A percentile compares a stretch with the other conserved stretches of the same genome.
Evolutionary conservation across 2,888 invertebrate genomes (phyloP).

Genomic region (Apocheima hispidaria): DNA sequence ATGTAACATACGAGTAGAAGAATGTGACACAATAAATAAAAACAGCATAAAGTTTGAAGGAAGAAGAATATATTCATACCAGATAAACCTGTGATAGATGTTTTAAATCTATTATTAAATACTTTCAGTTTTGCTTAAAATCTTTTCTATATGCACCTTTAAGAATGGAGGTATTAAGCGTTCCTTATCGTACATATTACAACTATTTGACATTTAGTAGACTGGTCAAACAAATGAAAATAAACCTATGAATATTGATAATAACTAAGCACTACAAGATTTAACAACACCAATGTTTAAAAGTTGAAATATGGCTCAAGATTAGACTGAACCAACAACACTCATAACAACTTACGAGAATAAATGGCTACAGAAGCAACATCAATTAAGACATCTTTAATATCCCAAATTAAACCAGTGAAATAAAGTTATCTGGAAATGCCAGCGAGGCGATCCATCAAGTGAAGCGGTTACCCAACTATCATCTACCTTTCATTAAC

Average conservation of each 20-base stretch:
- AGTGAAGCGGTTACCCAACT: slow-evolving; percentile 39
- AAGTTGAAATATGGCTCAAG: slow-evolving; percentile 12
- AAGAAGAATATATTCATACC: too few species aligned
- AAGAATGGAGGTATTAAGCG: too few species aligned
- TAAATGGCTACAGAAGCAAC: slow-evolving; percentile 36
- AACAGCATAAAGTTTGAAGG: too few species aligned
- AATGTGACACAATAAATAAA: background rate
- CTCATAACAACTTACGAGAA: slow-evolving; percentile 5
- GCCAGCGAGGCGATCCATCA: slow-evolving; percentile 40
- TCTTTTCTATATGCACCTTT: too few species aligned
- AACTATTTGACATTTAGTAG: too few species aligned
- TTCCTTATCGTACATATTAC: too few species aligned
- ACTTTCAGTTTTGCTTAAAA: too few species aligned
- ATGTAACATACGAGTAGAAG: background rate
- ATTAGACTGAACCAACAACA: slow-evolving; percentile 14
- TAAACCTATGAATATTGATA: background rate
- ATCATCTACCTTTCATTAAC: slow-evolving; percentile 46
- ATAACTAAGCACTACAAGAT: background rate
- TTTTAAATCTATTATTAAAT: too few species aligned
- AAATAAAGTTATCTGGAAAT: slow-evolving; percentile 39
- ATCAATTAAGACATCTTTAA: slow-evolving; percentile 41
- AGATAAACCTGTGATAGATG: too few species aligned
- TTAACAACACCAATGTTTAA: background rate
- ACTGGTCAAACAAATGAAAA: too few species aligned
- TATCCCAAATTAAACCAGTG: slow-evolving; percentile 34